These are phyloP conservation scores for Tachyglossus aculeatus DNA, from an alignment of 2,797 vertebrate genomes.

Conservation along the genomic window DNA sequence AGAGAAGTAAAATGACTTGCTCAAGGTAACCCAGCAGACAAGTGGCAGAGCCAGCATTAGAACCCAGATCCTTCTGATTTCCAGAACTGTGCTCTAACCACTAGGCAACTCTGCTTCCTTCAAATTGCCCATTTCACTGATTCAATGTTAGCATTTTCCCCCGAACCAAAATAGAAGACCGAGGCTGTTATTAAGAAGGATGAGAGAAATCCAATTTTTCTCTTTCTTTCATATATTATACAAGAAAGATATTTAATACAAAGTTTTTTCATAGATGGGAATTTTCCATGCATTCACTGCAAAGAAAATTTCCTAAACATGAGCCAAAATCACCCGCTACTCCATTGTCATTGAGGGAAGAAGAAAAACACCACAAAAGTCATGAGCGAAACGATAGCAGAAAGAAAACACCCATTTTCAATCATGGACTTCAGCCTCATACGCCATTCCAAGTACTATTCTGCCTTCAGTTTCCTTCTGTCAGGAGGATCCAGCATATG, in stretches of 20 bases:
- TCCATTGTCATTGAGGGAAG: background rate
- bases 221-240: constrained; percentile 2
- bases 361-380: background rate
- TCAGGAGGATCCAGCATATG: background rate
- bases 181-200: too few species aligned
- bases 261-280: constrained; percentile 3
- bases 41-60: too few species aligned
- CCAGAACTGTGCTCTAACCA: too few species aligned
- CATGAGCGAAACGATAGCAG: background rate
- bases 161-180: too few species aligned
- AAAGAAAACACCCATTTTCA: background rate
- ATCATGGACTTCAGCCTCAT: background rate
- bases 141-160: too few species aligned
- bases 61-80: too few species aligned
- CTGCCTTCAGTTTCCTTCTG: background rate
- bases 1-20: too few species aligned
- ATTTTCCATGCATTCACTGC: constrained; percentile 9
- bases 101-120: too few species aligned
- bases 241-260: constrained; percentile 1
- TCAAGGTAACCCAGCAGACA: too few species aligned
- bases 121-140: too few species aligned
- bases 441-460: background rate
- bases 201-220: too few species aligned
- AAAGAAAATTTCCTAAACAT: background rate
- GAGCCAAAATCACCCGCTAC: too few species aligned